Conservation (phyloP, 2,797 vertebrate genomes). For the Liasis olivaceus region DNA sequence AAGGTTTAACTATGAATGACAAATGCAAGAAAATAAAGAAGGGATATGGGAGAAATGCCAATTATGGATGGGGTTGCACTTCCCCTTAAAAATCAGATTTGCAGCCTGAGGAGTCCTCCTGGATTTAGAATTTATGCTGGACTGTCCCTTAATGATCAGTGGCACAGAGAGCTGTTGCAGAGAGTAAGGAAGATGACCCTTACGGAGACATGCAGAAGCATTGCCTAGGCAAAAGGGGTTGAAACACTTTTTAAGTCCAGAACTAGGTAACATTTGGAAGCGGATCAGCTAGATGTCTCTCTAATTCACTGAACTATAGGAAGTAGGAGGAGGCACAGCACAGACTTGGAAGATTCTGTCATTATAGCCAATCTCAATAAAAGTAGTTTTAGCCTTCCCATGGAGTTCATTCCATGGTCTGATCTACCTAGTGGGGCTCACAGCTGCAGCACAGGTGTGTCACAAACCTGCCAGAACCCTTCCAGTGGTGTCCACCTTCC, state of each 20-base stretch:
- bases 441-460: neutral
- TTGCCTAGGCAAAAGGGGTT: neutral
- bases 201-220: neutral
- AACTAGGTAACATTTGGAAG: neutral
- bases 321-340: neutral
- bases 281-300: neutral
- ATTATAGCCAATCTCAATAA: neutral
- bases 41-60: neutral
- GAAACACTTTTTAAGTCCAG: neutral
- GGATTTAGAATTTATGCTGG: neutral
- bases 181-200: neutral
- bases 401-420: neutral
- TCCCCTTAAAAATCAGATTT: neutral
- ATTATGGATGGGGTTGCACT: neutral
- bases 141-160: neutral
- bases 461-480: neutral
- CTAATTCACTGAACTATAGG: neutral
- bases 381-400: neutral
- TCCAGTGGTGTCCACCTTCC: neutral
- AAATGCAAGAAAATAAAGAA: neutral
- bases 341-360: neutral
- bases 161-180: neutral
- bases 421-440: neutral
- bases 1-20: too few relatives aligned
- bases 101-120: neutral